Evolutionary conservation across 2,888 invertebrate genomes (phyloP), one percentile per base, ranked within the genome.

Genomic region (Lasius fuliginosus): DNA sequence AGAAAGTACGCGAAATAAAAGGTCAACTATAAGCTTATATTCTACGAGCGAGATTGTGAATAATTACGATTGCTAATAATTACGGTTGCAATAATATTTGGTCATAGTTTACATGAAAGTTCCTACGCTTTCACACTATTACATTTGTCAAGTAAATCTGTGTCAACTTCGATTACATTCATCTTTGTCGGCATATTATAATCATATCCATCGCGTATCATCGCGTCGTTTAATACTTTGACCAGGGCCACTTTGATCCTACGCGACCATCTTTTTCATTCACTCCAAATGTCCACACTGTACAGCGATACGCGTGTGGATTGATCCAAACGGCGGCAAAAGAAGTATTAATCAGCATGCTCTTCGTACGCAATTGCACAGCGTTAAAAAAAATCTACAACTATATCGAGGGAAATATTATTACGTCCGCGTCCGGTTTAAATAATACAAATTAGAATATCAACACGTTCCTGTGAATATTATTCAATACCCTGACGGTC

Each of bases 91-190:
- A 83, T 68, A 56, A 73, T 79, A 71, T 75, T 75, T 83, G 49
- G 69, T 76, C 33, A 62, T 42, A 62, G 3, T 69, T 81, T 46
- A 69, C 40, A 84, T 83, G 9, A 49, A 81, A 82, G 62, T 84
- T 58, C 30, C 12, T 64, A 68, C 68, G 23, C 12, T 46, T 83
- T n/a, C 23, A 33, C 46, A 33, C 46, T 62, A 79, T 49, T 77
- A 68, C 76, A 67, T 56, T 56, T 40, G 27, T 76, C 40, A 77
- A 56, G 12, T 67, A 12, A 79, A 73, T 62, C n/a, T n/a, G 53
- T n/a, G 53, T 49, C n/a, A 15, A 58, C 8, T 23, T 56, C 12
- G 23, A 73, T 79, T 40, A 68, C 30, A 67, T 36, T 36, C 1
- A 42, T 62, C 30, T 30, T 5, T 33, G 3, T 18, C 33, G 12